Conservation (phyloP, 2,888 invertebrate genomes). For the Eucera pruinosa region DNA sequence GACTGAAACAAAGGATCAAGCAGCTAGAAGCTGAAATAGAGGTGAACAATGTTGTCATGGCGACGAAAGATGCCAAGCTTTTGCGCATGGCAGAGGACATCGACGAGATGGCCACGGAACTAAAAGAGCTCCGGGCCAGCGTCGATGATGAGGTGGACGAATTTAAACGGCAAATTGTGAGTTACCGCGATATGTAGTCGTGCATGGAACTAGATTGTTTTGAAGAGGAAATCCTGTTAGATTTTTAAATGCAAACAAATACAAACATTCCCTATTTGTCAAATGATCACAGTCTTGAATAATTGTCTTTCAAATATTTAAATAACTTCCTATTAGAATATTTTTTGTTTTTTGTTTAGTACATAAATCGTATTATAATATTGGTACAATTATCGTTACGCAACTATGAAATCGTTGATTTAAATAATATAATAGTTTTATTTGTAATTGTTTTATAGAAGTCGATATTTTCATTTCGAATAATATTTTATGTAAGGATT, state of each 20-base stretch:
- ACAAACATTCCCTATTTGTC: constrained; percentile 29
- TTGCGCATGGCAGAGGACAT: constrained; percentile 90
- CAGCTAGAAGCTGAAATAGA: constrained; percentile 88
- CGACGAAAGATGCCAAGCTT: constrained; percentile 90
- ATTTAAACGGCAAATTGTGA: constrained; percentile 84
- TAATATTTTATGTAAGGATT: constrained; percentile 9
- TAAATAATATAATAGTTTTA: not conserved
- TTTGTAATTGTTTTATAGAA: constrained; percentile 10
- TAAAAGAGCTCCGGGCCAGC: constrained; percentile 84
- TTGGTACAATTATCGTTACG: not conserved
- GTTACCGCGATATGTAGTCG: constrained; percentile 81
- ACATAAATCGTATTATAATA: constrained; percentile 13
- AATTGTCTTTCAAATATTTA: constrained; percentile 19
- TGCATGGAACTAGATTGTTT: constrained; percentile 73
- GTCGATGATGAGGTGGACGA: constrained; percentile 83
- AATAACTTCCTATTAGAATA: too few species aligned
- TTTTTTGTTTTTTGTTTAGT: constrained; percentile 14
- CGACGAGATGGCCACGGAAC: constrained; percentile 89
- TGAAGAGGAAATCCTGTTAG: constrained; percentile 47
- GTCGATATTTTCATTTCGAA: constrained; percentile 1
- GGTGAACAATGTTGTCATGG: constrained; percentile 88
- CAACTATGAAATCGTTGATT: constrained; percentile 6
- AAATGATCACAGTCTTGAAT: constrained; percentile 36
- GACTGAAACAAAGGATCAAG: constrained; percentile 87
- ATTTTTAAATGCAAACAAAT: constrained; percentile 44